Base-by-base conservation (phyloP, 2,113 vertebrate species). In the Psammodynastes pulverulentus region DNA sequence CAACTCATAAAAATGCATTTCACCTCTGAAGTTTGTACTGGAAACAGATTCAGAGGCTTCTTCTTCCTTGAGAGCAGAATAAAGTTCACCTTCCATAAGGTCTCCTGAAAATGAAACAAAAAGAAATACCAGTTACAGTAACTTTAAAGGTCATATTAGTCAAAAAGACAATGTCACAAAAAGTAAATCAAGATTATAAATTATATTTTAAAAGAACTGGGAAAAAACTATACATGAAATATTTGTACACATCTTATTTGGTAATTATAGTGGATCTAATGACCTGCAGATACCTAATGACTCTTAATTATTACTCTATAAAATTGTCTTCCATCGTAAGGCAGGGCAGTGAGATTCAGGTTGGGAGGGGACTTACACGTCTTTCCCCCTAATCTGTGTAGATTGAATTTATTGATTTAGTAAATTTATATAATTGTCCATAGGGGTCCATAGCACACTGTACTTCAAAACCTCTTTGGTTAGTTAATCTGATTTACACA, bases 1-100 rank as follows among this genome's bases (percentile, higher is more conserved):
- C 58, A 99, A 96, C 94, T 99, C 99, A 94, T 99, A 99, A 96
- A 99, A 99, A 96, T 99, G 99, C 98, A 99, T 99, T 97, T 99
- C 99, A 93, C 99, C 99, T 93, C 98, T 99, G 92, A 99, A 99
- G 96, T 98, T 98, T 56, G 98, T 99, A 95, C 98, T 99, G 94
- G 98, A 98, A 93, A 98, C 98, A 0, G 98, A 98, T 56, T 98
- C 98, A 0, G 98, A 97, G 67, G 98, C 98, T 96, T 99, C 98
- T 93, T 98, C 98, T 96, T 99, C 98, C 95, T 98, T 99, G 89
- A 99, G 98, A 95, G 99, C 99, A 1, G 99, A 99, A 96, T 99
- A 99, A 92, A 99, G 97, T 97, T 99, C 99, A 91, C 99, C 99
- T 67, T 99, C 98, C 95, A 99, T 99, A 92, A 99, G 96, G 89